Conservation (phyloP, 2,888 invertebrate species). For the Automeris io region DNA sequence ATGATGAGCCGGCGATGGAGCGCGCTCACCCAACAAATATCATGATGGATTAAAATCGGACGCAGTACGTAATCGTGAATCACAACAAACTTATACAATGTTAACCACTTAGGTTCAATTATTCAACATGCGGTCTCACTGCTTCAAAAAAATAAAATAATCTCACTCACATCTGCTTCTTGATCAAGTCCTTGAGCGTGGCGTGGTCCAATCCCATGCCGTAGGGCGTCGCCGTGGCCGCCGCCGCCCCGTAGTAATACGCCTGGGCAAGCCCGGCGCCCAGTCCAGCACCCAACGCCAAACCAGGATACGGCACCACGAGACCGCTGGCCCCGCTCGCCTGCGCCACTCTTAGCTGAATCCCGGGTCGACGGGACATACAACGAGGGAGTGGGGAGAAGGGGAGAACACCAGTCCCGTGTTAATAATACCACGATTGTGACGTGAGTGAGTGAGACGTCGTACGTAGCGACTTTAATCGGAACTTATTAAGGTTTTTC, state of each 20-base stretch:
- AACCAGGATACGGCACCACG: conserved; percentile 52
- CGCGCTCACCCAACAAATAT: no score
- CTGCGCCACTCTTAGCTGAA: conserved; percentile 52
- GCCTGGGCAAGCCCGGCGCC: conserved; percentile 53
- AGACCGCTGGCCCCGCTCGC: conserved; percentile 50
- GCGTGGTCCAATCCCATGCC: conserved; percentile 76
- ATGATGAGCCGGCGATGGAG: no score
- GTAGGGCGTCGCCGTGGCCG: conserved; percentile 55
- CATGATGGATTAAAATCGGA: no score
- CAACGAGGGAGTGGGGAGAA: not conserved
- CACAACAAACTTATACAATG: no score
- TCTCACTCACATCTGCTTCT: conserved; percentile 95
- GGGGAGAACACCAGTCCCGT: conserved; percentile 19
- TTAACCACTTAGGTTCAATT: no score
- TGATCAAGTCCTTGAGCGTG: conserved; percentile 88
- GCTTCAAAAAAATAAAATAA: no score
- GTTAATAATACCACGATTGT: conserved; percentile 10
- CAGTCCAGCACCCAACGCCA: conserved; percentile 33
- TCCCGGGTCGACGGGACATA: conserved; percentile 13
- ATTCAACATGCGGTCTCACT: no score
- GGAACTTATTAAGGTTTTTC: no score
- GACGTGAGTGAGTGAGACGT: no score
- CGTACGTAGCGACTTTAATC: no score
- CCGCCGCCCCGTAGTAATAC: conserved; percentile 80
- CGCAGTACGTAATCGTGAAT: no score